phyloP scores from a whole-genome alignment of 30 jellyfish, hydroid and myxozoan genomes.

The Calvadosia cruxmelitensis region DNA sequence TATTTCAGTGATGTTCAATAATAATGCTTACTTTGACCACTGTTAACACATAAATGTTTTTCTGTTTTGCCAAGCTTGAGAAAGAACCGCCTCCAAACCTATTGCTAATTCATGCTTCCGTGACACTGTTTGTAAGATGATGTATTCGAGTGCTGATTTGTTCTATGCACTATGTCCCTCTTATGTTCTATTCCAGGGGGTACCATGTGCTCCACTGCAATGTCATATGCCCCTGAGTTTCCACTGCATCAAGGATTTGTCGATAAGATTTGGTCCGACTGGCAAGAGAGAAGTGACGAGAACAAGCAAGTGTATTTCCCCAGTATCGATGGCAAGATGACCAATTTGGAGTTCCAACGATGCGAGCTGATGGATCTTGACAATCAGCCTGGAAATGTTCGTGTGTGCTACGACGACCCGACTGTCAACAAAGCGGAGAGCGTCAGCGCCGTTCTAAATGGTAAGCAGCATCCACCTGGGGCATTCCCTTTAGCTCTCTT shows the following conservation, averaged over 20 bases:
- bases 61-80: too few species aligned
- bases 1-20: too few species aligned
- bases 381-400: constrained; percentile 42
- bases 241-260: constrained; percentile 40
- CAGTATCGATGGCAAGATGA: constrained; percentile 6
- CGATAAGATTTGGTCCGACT: constrained; percentile 65
- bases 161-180: too few species aligned
- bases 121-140: too few species aligned
- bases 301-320: constrained; percentile 19
- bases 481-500: too few species aligned
- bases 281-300: constrained; percentile 13
- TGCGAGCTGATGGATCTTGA: constrained; percentile 9
- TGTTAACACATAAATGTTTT: too few species aligned
- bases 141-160: too few species aligned
- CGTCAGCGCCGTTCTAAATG: not conserved
- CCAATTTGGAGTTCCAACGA: constrained; percentile 9
- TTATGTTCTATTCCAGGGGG: too few species aligned
- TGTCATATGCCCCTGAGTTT: constrained; percentile 53
- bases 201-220: constrained; percentile 29
- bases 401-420: constrained; percentile 29
- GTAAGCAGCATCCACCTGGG: too few species aligned
- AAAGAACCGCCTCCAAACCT: too few species aligned
- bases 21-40: too few species aligned
- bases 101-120: too few species aligned
- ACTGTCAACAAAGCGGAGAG: not conserved